Evolutionary conservation across 2,113 vertebrate species (phyloP).

Genomic region (Chauna torquata): DNA sequence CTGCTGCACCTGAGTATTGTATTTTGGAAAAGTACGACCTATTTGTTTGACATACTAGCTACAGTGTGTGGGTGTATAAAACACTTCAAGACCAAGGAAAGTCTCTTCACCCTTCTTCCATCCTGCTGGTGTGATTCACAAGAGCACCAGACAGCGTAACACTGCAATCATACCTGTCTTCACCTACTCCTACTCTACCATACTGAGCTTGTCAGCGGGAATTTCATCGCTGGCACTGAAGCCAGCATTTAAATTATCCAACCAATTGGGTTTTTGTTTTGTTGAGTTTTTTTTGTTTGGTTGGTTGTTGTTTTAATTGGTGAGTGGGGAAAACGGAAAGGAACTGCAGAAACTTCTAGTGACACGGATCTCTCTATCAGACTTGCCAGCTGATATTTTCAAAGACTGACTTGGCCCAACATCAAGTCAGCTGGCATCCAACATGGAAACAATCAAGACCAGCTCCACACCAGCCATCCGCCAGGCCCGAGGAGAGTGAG

Average conservation of each 20-base stretch:
- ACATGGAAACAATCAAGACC: neutral
- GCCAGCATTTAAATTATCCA: neutral
- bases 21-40: neutral
- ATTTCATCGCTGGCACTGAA: neutral
- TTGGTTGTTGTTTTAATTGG: neutral
- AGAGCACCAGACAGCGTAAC: neutral
- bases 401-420: neutral
- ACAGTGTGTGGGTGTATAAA: neutral
- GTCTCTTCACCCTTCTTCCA: neutral
- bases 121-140: neutral
- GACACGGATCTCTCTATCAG: neutral
- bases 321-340: neutral
- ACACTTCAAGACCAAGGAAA: neutral
- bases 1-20: neutral
- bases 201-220: neutral
- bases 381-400: neutral
- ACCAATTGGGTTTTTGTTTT: neutral
- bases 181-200: neutral
- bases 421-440: neutral
- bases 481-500: neutral
- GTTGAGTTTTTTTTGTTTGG: neutral
- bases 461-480: neutral
- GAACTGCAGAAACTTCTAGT: neutral
- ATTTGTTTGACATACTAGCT: neutral
- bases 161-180: slow-evolving; percentile 11